A percentile compares a stretch with the other conserved stretches of the same genome.
phyloP scores from a whole-genome alignment of 1,140 invertebrate species.

The Sinella curviseta region DNA sequence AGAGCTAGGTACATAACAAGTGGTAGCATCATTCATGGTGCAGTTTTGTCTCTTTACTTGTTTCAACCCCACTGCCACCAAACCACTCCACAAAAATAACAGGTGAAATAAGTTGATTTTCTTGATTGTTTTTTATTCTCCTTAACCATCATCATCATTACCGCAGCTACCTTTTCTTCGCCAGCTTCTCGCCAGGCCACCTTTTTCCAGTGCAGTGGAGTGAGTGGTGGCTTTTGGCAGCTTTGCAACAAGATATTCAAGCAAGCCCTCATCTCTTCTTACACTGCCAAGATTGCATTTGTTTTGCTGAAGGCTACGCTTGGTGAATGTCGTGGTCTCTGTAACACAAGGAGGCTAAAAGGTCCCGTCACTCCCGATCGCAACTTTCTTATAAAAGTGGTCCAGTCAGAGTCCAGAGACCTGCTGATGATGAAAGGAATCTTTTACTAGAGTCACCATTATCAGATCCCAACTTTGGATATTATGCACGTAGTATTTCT shows the following conservation, averaged over 20 bases:
- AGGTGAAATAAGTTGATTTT: conserved; percentile 6
- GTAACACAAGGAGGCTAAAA: neutral
- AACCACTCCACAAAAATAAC: neutral
- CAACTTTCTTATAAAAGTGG: neutral
- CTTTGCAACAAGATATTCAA: neutral
- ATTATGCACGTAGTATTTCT: neutral
- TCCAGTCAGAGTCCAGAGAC: neutral
- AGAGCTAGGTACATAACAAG: neutral
- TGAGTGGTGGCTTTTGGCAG: neutral
- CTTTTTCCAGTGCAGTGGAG: neutral
- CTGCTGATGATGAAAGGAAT: neutral
- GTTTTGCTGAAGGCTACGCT: neutral
- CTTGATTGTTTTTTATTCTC: conserved; percentile 2
- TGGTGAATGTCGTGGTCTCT: neutral
- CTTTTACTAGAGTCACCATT: neutral
- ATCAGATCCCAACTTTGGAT: neutral
- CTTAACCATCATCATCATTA: neutral
- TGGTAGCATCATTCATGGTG: neutral
- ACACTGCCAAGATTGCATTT: too few species aligned
- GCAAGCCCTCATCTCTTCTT: too few species aligned
- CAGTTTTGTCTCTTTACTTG: neutral
- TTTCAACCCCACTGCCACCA: neutral
- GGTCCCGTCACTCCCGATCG: neutral
- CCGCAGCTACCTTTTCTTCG: neutral
- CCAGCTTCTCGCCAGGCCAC: neutral